Conservation (phyloP, 2,888 invertebrate genomes). For the Sarcophaga carnaria region DNA sequence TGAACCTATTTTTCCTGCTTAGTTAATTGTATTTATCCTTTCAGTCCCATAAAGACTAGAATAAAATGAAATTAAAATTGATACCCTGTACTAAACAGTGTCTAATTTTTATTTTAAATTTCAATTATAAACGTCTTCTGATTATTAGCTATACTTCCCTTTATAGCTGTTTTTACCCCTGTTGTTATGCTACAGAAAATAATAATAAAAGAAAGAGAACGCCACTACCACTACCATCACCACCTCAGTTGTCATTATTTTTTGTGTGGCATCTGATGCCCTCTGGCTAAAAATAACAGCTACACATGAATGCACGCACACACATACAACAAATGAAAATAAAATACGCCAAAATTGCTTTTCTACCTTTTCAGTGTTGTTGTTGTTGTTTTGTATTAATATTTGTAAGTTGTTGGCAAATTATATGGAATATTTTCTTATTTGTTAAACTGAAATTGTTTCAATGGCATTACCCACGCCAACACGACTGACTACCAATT, state of each 20-base stretch:
- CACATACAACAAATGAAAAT: constrained; percentile 65
- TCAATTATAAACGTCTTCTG: too few species aligned
- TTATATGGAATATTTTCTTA: constrained; percentile 32
- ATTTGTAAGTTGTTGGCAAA: constrained; percentile 46
- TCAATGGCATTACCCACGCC: constrained; percentile 23
- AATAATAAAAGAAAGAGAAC: too few species aligned
- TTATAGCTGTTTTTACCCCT: background rate
- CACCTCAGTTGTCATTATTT: background rate
- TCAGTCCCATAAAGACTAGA: too few species aligned
- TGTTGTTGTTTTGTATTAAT: background rate
- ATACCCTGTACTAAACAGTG: too few species aligned
- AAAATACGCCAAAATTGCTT: constrained; percentile 54
- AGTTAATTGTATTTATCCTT: too few species aligned
- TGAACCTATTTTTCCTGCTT: too few species aligned
- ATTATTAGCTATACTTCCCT: constrained; percentile 14
- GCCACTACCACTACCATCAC: background rate
- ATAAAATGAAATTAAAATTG: too few species aligned
- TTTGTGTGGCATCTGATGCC: constrained; percentile 62
- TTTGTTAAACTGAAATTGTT: constrained; percentile 38
- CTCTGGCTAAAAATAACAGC: constrained; percentile 71
- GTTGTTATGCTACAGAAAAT: background rate
- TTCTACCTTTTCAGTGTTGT: constrained; percentile 1
- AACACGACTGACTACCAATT: background rate
- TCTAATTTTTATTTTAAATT: too few species aligned
- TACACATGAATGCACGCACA: constrained; percentile 53